Conservation (phyloP, 2,113 vertebrate genomes). For the Ursus arctos region DNA sequence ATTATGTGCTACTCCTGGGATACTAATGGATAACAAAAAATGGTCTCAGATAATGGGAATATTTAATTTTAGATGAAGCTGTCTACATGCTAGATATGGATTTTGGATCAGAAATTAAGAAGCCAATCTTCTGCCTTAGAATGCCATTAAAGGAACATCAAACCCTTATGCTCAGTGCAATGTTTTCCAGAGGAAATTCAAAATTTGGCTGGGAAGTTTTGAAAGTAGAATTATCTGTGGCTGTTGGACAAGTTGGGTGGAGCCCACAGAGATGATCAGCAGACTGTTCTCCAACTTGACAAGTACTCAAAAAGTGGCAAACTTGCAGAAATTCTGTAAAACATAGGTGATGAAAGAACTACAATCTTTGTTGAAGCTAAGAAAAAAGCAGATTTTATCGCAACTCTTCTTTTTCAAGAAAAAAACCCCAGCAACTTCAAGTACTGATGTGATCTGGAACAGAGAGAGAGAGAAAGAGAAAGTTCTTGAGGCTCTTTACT, state of each 20-base stretch:
- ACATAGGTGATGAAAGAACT: conserved; percentile 91
- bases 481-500: conserved; percentile 91
- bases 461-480: conserved; percentile 89
- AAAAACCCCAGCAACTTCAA: conserved; percentile 91
- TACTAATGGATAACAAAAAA: conserved; percentile 75
- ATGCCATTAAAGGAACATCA: conserved; percentile 93
- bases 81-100: conserved; percentile 95
- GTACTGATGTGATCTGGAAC: conserved; percentile 94
- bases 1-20: not conserved
- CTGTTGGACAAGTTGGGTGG: conserved; percentile 92
- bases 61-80: conserved; percentile 93
- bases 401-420: conserved; percentile 92
- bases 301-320: conserved; percentile 91
- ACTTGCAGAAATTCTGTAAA: conserved; percentile 89
- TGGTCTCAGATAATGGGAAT: conserved; percentile 89
- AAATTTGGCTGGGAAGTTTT: conserved; percentile 91
- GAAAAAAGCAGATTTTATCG: conserved; percentile 93
- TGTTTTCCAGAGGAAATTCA: conserved; percentile 93
- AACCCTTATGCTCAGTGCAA: conserved; percentile 94
- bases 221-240: conserved; percentile 91
- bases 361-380: conserved; percentile 95
- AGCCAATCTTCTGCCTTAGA: conserved; percentile 87
- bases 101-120: conserved; percentile 92
- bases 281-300: conserved; percentile 89
- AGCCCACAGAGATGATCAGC: conserved; percentile 93